A percentile compares a stretch with the other conserved stretches of the same genome.
Conservation (phyloP, 2,113 vertebrate genomes). For the Clarias macrocephalus region DNA sequence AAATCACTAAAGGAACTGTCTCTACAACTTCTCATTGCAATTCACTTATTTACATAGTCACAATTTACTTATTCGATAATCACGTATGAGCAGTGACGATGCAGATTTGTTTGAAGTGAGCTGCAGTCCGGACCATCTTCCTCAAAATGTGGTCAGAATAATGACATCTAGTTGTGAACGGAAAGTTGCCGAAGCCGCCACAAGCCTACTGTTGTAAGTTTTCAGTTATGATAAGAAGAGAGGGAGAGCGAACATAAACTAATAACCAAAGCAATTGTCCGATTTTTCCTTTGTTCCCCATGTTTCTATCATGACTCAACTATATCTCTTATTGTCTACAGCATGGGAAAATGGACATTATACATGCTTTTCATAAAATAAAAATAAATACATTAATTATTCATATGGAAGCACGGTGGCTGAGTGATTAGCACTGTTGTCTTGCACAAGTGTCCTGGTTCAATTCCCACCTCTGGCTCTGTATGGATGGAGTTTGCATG, state of each 20-base stretch:
- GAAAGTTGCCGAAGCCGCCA: neutral
- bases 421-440: too few species aligned
- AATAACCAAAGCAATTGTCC: too few species aligned
- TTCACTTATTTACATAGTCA: neutral
- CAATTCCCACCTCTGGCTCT: too few species aligned
- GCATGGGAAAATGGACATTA: too few species aligned
- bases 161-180: neutral
- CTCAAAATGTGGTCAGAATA: constrained; percentile 18
- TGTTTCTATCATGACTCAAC: too few species aligned
- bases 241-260: neutral
- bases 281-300: too few species aligned
- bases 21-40: neutral
- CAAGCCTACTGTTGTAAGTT: neutral
- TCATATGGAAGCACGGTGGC: too few species aligned
- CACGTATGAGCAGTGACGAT: neutral
- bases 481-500: too few species aligned
- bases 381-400: too few species aligned
- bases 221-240: neutral
- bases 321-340: too few species aligned
- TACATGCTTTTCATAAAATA: too few species aligned
- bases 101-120: neutral
- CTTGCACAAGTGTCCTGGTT: too few species aligned
- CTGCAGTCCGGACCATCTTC: neutral
- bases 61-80: neutral
- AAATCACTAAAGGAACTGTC: neutral